Evolutionary conservation across 2,113 vertebrate species (phyloP).

Genomic region (Oncorhynchus tshawytscha): DNA sequence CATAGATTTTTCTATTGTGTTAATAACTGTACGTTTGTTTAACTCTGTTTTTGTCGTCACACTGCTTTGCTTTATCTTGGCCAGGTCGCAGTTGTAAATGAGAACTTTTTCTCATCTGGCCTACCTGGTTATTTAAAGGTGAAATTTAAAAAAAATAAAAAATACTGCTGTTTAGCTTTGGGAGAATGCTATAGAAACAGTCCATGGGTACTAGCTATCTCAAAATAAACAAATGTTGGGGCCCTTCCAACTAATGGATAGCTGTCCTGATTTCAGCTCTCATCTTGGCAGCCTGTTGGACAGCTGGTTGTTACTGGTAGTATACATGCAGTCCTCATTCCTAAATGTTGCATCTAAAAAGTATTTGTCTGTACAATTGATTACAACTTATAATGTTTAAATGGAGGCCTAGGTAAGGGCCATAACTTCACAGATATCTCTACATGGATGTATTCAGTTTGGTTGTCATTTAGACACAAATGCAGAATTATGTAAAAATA

Average conservation of each 20-base stretch:
- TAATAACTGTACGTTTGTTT: too few relatives aligned
- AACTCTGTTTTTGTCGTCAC: too few relatives aligned
- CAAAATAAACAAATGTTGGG: constrained; percentile 14
- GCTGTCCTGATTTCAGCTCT: constrained; percentile 43
- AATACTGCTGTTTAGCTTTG: neutral
- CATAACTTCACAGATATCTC: neutral
- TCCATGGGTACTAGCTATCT: neutral
- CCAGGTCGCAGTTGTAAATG: too few relatives aligned
- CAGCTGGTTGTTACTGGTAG: constrained; percentile 5
- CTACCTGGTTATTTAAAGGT: too few relatives aligned
- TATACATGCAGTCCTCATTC: neutral
- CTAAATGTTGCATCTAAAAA: neutral
- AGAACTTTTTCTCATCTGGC: too few relatives aligned
- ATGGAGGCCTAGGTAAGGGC: neutral
- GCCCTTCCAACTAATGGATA: constrained; percentile 29
- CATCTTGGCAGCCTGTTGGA: neutral
- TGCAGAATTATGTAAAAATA: neutral
- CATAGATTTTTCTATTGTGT: too few relatives aligned
- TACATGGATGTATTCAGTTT: neutral
- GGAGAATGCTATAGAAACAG: neutral
- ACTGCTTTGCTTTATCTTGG: too few relatives aligned
- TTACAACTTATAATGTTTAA: neutral
- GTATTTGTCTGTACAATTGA: too few relatives aligned
- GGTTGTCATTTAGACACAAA: neutral
- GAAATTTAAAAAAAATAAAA: too few relatives aligned